Base-by-base conservation (phyloP, 2,797 vertebrate species). In the Pseudochirops corinnae region DNA sequence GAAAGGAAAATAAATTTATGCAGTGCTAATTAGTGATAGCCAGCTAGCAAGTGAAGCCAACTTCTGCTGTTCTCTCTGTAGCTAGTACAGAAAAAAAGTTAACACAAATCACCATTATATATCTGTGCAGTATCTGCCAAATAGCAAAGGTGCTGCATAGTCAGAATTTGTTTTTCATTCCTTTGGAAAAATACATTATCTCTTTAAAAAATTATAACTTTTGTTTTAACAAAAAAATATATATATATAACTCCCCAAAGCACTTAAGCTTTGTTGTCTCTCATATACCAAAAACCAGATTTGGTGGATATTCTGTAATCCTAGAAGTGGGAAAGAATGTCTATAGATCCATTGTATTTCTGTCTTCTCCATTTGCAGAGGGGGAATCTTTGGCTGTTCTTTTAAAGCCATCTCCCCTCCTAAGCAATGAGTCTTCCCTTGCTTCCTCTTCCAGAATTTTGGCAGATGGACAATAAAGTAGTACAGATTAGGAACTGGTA, bases 91-190 rank as follows among this genome's bases (percentile, higher is more conserved):
- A 57, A 93, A 96, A 92, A 94, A 74, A 6, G 90, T 93, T 94
- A 94, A 39, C 74, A 57, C 94, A 90, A 91, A 93, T 98, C 95
- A 57, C 56, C 95, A 96, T 93, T 93, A 1, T 67, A 95, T 97
- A 98, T 94, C 55, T 97, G 93, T 92, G 94, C 62, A 28, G 12
- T 90, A 1, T 18, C 58, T 96, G 91, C 92, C 56, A 56, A 95
- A 55, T 93, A 97, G 93, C 92, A 95, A 0, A 96, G 93, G 93
- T 60, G 1, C 33, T 96, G 33, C 74, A 52, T 91, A 94, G 29
- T 95, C 90, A 92, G 31, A n/a, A 53, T 97, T 92, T 52, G 95
- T 94, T 95, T 96, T 96, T 96, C n/a, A 90, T 95, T 94, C 60
- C 92, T 98, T 92, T 93, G 29, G 56, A 94, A 91, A 92, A 13